Base-by-base conservation (phyloP, 1,140 invertebrate genomes). In the Drosophila burlai region DNA sequence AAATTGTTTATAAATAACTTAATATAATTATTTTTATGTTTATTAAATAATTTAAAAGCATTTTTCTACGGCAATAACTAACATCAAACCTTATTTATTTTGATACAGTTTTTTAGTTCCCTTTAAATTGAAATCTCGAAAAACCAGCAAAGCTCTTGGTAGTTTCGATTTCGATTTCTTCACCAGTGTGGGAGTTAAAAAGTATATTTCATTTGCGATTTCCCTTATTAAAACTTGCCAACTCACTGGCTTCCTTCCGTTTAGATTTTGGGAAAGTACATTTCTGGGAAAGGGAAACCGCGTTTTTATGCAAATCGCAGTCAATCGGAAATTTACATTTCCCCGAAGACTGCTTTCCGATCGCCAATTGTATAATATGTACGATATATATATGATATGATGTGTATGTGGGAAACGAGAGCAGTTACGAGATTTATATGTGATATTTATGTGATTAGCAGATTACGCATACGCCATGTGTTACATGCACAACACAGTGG, bases 401-500 rank as follows among this genome's bases (percentile, higher is more conserved):
- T 31, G 8, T 31, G 34, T 11, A 8, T 9, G 16, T 50, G 26
- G 24, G 15, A 18, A 68, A 68, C 61, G 66, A 67, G 63, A 69
- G 64, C 63, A 69, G 67, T 69, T 69, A 66, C 42, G 66, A 40
- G 66, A 67, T 29, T 45, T 52, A 46, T 52, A 46, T 36, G 13
- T 34, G 38, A 2, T 61, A 67, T 26, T 62, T 26, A 52, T 60
- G 47, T 46, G 43, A 66, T 63, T 73, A 50, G 43, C 18, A 47
- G 45, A 89, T 87, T 87, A 79, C 69, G 84, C 81, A 84, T 89
- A 81, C 76, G 83, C 61, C 58, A 46, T 47, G 72, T 84, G 77
- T 84, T 78, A 78, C 83, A 85, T 55, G 69, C 49, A 52, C 54
- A 58, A 67, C 24, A 24, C 24, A 80, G 65, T 73, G 78, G 66